Base-by-base conservation (phyloP, 2,797 vertebrate genomes). In the Eleutherodactylus coqui region DNA sequence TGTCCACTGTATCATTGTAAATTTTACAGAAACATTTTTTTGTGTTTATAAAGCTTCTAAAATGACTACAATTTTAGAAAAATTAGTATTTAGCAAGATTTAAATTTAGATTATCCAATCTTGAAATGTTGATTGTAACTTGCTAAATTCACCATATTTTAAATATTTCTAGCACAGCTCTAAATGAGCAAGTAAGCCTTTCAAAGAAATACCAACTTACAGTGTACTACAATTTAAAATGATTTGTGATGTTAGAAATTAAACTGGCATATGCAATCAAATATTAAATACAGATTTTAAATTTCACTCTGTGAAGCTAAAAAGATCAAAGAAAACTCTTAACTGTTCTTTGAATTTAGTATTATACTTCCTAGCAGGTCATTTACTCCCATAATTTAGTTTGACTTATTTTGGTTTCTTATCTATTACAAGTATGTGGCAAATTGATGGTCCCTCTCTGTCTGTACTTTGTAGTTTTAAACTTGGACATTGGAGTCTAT, bases 341-440 rank as follows among this genome's bases (percentile, higher is more conserved):
- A 92, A 93, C 83, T 92, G 90, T 93, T 93, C 92, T 94, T 94
- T 93, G 89, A 93, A 94, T 94, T 94, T 93, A 91, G 91, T 92
- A 93, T 93, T 94, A 95, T 94, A 91, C 91, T 94, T 94, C 91
- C 92, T 87, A 0, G 92, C 92, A 94, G 94, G 93, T 94, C 94
- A 94, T 94, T 94, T 94, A 92, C 91, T 95, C 91, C 91, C 91
- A 93, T 95, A 94, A 95, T 94, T 94, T 95, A 94, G 92, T 94
- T 92, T 94, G 94, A 95, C 92, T 95, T 95, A 94, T 94, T 95
- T 95, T 95, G 93, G 92, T 93, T 94, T 93, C 91, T 85, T 90
- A 92, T 95, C 93, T 92, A 94, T 95, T 94, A 94, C 92, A 94
- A 92, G 91, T 93, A 90, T 92, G 90, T 89, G 91, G 91, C 89